These are phyloP conservation scores for Keiferia lycopersicella DNA, from an alignment of 2,888 invertebrate genomes.

Conservation along the genomic window DNA sequence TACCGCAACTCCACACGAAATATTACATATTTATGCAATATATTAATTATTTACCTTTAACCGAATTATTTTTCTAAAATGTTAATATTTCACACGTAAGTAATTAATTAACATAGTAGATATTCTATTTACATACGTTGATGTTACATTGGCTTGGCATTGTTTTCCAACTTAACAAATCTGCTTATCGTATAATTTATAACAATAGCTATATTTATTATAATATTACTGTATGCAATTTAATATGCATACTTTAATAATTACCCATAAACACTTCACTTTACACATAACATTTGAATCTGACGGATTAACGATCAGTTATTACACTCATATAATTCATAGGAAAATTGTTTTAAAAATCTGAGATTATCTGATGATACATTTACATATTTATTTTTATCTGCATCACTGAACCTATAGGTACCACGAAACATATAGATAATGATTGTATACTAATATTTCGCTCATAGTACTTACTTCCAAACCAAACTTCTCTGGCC, in stretches of 20 bases:
- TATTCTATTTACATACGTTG: conserved; percentile 46
- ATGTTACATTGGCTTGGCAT: background rate
- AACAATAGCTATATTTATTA: conserved; percentile 46
- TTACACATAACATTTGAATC: too few species aligned
- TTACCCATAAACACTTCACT: conserved; percentile 35
- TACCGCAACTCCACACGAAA: conserved; percentile 29
- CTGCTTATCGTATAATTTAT: conserved; percentile 49
- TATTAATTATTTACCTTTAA: conserved; percentile 2
- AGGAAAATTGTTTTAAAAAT: conserved; percentile 32
- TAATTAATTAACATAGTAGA: conserved; percentile 39
- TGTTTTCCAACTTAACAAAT: conserved; percentile 38
- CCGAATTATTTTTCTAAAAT: background rate
- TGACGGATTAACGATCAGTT: conserved; percentile 46
- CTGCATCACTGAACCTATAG: background rate
- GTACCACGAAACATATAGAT: background rate
- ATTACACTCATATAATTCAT: conserved; percentile 30
- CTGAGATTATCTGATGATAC: conserved; percentile 28
- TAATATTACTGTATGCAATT: conserved; percentile 30
- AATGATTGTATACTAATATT: conserved; percentile 1
- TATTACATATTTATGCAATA: conserved; percentile 2
- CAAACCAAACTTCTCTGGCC: background rate
- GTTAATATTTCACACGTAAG: conserved; percentile 16
- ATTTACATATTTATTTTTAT: conserved; percentile 2
- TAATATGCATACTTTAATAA: conserved; percentile 32
- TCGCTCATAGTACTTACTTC: background rate